Conservation (phyloP, 1,140 invertebrate species). For the Rhopalosiphum padi region DNA sequence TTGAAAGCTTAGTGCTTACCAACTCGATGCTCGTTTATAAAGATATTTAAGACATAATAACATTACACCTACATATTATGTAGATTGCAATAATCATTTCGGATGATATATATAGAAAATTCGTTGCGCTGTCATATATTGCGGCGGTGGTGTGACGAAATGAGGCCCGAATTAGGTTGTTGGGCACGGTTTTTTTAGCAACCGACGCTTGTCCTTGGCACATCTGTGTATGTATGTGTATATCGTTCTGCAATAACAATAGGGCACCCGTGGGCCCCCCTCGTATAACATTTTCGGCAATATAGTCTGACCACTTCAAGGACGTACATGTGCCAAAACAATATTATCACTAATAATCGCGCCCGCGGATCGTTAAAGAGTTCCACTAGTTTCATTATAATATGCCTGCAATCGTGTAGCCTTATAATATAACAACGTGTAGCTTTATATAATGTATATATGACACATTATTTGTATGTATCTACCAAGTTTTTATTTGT, state of each 20-base stretch:
- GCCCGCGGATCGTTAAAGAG: slow-evolving; percentile 39
- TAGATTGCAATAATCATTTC: slow-evolving; percentile 35
- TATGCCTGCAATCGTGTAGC: not conserved
- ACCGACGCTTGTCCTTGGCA: slow-evolving; percentile 44
- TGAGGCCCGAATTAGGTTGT: slow-evolving; percentile 49
- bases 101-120: slow-evolving; percentile 5
- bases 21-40: not conserved
- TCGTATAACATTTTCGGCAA: slow-evolving; percentile 54
- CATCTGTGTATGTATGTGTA: slow-evolving; percentile 26
- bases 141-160: slow-evolving; percentile 44
- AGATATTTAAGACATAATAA: not conserved
- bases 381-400: slow-evolving; percentile 3
- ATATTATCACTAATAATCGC: slow-evolving; percentile 41
- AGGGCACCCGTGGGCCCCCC: slow-evolving; percentile 42
- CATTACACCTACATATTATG: not conserved
- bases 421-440: not conserved
- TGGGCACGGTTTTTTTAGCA: slow-evolving; percentile 53
- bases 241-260: slow-evolving; percentile 48
- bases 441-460: not conserved
- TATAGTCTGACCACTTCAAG: slow-evolving; percentile 36
- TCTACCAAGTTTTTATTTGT: not conserved
- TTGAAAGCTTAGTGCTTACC: not conserved
- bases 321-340: slow-evolving; percentile 49
- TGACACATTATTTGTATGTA: not conserved
- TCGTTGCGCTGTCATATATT: slow-evolving; percentile 41